A percentile compares a stretch with the other conserved stretches of the same genome.
Evolutionary conservation across 1,140 invertebrate species (phyloP).

Genomic region (Parasteatoda tepidariorum): DNA sequence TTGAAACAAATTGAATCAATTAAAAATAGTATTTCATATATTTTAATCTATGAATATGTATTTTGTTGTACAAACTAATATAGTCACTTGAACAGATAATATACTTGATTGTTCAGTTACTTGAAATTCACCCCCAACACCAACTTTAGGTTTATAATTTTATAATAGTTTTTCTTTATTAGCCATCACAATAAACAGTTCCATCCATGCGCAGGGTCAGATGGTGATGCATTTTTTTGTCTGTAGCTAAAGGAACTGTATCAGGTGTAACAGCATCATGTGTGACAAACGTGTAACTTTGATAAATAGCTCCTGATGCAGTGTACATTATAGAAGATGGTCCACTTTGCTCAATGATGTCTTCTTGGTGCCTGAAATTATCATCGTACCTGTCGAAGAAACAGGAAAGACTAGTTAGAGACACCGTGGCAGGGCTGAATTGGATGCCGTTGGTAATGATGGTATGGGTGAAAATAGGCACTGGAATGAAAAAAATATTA

Average conservation of each 20-base stretch:
- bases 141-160: no score
- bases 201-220: constrained; percentile 55
- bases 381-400: constrained; percentile 32
- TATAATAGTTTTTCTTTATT: background rate
- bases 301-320: constrained; percentile 50
- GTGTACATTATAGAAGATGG: constrained; percentile 53
- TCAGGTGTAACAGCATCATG: constrained; percentile 13
- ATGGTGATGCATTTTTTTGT: constrained; percentile 46
- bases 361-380: constrained; percentile 21
- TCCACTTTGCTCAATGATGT: constrained; percentile 28
- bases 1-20: no score
- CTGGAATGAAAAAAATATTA: no score
- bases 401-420: background rate
- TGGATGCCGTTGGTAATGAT: no score
- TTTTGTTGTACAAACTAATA: no score
- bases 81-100: no score
- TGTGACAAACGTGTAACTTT: constrained; percentile 54
- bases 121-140: no score
- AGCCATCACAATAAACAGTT: constrained; percentile 45
- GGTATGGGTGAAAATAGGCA: no score
- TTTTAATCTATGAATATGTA: no score
- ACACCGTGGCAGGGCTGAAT: background rate
- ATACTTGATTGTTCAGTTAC: no score
- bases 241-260: background rate
- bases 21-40: no score